Base-by-base conservation (phyloP, 2,797 vertebrate species). In the Aldrovandia affinis region DNA sequence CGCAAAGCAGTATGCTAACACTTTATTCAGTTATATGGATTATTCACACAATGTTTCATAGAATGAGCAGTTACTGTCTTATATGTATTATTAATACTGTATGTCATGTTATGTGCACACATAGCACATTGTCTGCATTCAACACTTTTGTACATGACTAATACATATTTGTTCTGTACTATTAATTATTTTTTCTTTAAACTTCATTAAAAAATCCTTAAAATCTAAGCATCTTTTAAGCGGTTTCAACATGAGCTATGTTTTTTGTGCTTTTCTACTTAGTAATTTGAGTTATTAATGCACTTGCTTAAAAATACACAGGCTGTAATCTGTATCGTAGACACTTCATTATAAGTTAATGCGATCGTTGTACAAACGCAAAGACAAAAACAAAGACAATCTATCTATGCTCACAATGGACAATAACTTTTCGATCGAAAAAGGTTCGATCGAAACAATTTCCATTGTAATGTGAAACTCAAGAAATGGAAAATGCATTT, bases 1-100 rank as follows among this genome's bases (percentile, higher is more conserved):
- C 86, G 25, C 89, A 73, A 82, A 78, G 85, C 83, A 85, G 79
- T 15, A 25, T 84, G 83, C 83, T 78, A 28, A 2, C 39, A 83
- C 81, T 89, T 87, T 68, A 78, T 82, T 68, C 8, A 68, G 63
- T 68, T 54, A 28, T 52, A 80, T 9, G 2, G 39, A 50, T 18
- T 7, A 70, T 70, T 78, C 50, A 59, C 83, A 59, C 86, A 88
- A 86, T 33, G 30, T 10, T 14, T 9, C 18, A 25, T 25, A 44
- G 7, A 42, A 70, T 33, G 20, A 47, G 73, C 20, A 20, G 42
- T 36, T 22, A 42, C 18, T 9, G 42, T n/a, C 47, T 2, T 77
- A 44, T 77, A 47, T 25, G 42, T 7, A 25, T 7, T n/a, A 68
- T 68, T 33, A 10, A 22, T 44, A 25, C 22, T 22, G 15, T 15